Conservation (phyloP, 2,797 vertebrate species). For the Oceanodroma leucorhoa region DNA sequence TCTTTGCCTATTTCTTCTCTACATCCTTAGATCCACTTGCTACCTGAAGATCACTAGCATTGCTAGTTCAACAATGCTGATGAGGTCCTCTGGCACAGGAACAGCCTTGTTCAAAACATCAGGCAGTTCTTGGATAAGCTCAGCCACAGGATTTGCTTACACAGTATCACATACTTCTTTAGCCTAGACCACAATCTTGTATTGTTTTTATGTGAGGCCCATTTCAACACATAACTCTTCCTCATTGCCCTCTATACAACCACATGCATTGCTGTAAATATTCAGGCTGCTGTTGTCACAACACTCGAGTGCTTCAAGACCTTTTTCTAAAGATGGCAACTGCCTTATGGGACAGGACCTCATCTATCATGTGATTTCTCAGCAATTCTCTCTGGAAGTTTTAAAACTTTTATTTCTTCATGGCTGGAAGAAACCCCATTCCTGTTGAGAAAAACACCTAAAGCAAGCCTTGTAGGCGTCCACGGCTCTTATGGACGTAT, state of each 20-base stretch:
- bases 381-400: not conserved
- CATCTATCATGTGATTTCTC: not conserved
- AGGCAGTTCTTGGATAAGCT: not conserved
- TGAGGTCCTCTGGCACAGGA: not conserved
- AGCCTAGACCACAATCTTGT: not conserved
- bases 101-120: not conserved
- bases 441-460: not conserved
- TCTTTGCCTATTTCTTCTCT: not conserved
- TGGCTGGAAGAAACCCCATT: not conserved
- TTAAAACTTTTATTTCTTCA: not conserved
- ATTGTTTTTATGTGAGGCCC: not conserved
- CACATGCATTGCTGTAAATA: not conserved
- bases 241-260: not conserved
- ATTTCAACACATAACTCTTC: not conserved
- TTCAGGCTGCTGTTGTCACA: not conserved
- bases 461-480: not conserved
- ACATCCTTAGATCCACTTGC: not conserved
- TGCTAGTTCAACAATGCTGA: not conserved
- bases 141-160: not conserved
- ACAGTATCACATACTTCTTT: not conserved
- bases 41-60: not conserved
- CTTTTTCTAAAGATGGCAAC: not conserved
- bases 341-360: not conserved
- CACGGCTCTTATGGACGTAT: not conserved
- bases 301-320: not conserved